Evolutionary conservation across 1,140 invertebrate species (phyloP).

Genomic region (Drosophila pallidifrons): DNA sequence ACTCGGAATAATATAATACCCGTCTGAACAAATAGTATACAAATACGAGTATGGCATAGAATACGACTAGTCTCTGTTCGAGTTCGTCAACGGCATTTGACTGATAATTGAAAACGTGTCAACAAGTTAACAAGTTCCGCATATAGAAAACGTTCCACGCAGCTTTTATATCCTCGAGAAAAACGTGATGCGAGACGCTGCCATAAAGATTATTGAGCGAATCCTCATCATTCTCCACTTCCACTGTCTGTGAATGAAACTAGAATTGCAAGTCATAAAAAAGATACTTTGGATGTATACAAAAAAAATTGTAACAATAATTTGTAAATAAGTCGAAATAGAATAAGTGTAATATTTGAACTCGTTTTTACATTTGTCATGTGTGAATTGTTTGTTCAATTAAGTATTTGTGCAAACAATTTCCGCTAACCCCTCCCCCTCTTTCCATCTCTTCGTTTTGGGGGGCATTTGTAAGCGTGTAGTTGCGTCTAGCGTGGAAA

Average conservation of each 20-base stretch:
- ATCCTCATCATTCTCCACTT: background rate
- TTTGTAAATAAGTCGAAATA: background rate
- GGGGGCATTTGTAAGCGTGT: background rate
- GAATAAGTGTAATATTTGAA: conserved; percentile 1
- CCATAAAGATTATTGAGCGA: conserved; percentile 35
- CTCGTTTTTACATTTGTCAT: conserved; percentile 7
- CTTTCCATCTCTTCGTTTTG: no score
- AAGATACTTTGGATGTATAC: background rate
- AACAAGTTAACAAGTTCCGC: conserved; percentile 64
- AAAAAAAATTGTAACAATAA: background rate
- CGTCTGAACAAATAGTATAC: conserved; percentile 10
- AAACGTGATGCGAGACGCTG: conserved; percentile 27
- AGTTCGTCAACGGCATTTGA: conserved; percentile 58
- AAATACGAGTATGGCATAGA: background rate
- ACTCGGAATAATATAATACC: conserved; percentile 11
- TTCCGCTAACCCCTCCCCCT: background rate
- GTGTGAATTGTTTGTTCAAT: conserved; percentile 6
- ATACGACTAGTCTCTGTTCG: conserved; percentile 19
- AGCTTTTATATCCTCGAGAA: conserved; percentile 41
- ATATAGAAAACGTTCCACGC: conserved; percentile 34
- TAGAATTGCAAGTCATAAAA: background rate
- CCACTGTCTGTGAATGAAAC: background rate
- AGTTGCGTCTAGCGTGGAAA: conserved; percentile 4
- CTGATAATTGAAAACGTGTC: conserved; percentile 81
- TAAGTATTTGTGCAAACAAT: background rate